Conservation (phyloP, 2,113 vertebrate species). For the Lipotes vexillifer region DNA sequence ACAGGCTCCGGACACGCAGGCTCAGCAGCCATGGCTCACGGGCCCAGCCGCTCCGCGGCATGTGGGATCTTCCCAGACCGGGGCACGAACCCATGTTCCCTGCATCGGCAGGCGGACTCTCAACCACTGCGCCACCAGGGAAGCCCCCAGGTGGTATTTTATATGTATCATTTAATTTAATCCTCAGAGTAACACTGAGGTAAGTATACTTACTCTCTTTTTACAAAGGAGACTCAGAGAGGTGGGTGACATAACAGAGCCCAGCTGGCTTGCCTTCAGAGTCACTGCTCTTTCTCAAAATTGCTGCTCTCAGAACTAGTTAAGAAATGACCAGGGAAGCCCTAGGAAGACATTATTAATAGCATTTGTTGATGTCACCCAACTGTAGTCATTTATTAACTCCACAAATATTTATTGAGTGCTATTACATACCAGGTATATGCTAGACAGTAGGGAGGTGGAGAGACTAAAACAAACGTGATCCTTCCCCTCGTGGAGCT, state of each 20-base stretch:
- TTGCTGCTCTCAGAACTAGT: neutral
- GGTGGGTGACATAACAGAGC: neutral
- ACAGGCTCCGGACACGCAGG: too few species aligned
- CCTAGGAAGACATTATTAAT: neutral
- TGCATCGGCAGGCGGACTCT: too few species aligned
- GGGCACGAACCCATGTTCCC: too few species aligned
- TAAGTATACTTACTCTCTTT: neutral
- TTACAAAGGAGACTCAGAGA: neutral
- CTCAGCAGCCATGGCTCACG: too few species aligned
- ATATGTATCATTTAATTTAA: neutral
- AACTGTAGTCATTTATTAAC: neutral
- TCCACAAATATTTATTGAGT: neutral
- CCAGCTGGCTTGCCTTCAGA: neutral
- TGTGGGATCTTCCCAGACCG: too few species aligned
- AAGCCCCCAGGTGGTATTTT: neutral
- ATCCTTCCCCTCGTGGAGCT: neutral
- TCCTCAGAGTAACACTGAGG: neutral
- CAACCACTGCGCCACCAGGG: too few species aligned
- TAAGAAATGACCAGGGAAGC: neutral
- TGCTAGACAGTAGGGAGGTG: neutral
- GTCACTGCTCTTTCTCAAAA: neutral
- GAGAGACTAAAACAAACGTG: neutral
- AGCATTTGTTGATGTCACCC: neutral
- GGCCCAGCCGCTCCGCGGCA: too few species aligned
- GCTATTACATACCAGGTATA: neutral